These are phyloP conservation scores for Pholis gunnellus DNA, from an alignment of 2,113 vertebrate genomes.

Conservation along the genomic window DNA sequence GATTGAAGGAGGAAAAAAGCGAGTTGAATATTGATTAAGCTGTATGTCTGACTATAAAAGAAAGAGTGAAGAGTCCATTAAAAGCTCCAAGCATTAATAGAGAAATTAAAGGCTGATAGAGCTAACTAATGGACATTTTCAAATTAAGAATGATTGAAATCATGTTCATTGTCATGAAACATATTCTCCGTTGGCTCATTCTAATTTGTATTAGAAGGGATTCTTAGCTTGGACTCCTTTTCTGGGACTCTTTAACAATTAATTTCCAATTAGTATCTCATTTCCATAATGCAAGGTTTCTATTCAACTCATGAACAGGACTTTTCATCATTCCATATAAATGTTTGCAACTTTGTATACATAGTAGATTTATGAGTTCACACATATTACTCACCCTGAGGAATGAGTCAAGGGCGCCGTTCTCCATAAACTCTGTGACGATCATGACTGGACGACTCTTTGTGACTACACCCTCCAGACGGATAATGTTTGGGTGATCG, in stretches of 20 bases:
- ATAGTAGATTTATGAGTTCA: neutral
- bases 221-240: constrained; percentile 36
- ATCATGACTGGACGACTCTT: constrained; percentile 99
- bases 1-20: constrained; percentile 74
- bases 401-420: constrained; percentile 96
- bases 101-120: constrained; percentile 62
- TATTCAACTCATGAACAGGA: constrained; percentile 6
- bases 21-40: constrained; percentile 84
- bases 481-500: constrained; percentile 98
- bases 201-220: constrained; percentile 38
- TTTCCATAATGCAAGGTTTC: constrained; percentile 9
- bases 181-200: constrained; percentile 53
- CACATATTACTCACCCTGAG: constrained; percentile 88
- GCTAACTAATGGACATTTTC: constrained; percentile 40
- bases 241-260: constrained; percentile 39
- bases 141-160: constrained; percentile 63
- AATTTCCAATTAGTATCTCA: constrained; percentile 47
- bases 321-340: neutral
- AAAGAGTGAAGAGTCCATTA: constrained; percentile 71
- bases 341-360: constrained; percentile 5
- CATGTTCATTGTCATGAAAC: constrained; percentile 54
- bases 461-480: constrained; percentile 96
- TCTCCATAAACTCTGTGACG: constrained; percentile 99
- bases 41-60: constrained; percentile 66
- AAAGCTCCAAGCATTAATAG: constrained; percentile 56